Evolutionary conservation across 1,140 invertebrate genomes (phyloP).

Genomic region (Orius laevigatus): DNA sequence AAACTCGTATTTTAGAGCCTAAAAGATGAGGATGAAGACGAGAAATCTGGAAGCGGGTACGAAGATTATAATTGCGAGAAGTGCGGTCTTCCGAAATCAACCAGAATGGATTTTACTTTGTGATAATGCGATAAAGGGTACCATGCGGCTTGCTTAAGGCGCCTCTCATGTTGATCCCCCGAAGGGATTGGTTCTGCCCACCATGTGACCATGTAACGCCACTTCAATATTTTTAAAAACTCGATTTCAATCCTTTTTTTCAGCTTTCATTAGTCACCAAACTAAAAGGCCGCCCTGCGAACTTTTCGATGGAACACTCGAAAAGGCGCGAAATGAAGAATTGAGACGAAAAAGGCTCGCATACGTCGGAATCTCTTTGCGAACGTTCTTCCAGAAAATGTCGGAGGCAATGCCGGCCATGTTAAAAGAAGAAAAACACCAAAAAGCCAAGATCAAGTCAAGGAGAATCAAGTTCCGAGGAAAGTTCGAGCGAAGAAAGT

Average conservation of each 20-base stretch:
- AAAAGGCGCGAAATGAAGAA: constrained; percentile 45
- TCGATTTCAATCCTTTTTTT: constrained; percentile 16
- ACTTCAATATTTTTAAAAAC: not conserved
- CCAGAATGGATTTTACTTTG: constrained; percentile 93
- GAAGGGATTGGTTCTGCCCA: constrained; percentile 94
- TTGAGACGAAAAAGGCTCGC: constrained; percentile 53
- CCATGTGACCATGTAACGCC: constrained; percentile 70
- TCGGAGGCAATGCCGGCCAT: not conserved
- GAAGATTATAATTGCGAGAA: constrained; percentile 65
- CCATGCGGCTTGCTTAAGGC: constrained; percentile 84
- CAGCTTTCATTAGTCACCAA: constrained; percentile 44
- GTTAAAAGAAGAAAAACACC: not conserved
- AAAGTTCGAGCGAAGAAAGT: not conserved
- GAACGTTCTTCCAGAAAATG: constrained; percentile 40
- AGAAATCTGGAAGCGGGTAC: constrained; percentile 24
- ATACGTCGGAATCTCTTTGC: constrained; percentile 62
- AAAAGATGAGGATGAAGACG: constrained; percentile 21
- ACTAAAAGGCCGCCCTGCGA: constrained; percentile 41
- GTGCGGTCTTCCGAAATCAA: constrained; percentile 75
- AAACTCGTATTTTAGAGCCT: not conserved
- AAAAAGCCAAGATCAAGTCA: not conserved
- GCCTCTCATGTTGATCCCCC: constrained; percentile 78
- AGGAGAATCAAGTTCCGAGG: not conserved
- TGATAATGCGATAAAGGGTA: constrained; percentile 87
- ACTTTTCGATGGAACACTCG: constrained; percentile 30